Evolutionary conservation across 2,888 invertebrate species (phyloP).

Genomic region (Chaetogeoica ovagalla): DNA sequence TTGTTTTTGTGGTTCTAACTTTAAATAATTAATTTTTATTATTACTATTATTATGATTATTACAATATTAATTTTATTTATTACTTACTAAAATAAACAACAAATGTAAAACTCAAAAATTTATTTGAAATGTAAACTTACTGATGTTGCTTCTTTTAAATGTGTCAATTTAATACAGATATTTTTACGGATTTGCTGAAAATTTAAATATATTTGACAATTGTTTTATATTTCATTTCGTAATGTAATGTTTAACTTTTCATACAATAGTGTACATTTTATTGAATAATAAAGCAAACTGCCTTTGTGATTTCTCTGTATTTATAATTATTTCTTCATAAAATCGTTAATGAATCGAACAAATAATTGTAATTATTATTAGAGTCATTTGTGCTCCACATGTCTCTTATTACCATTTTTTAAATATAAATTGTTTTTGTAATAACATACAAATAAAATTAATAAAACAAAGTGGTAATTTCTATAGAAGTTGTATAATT

Average conservation of each 20-base stretch:
- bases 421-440: too few species aligned
- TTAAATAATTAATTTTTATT: conserved; percentile 10
- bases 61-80: conserved; percentile 33
- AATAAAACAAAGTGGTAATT: too few species aligned
- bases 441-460: too few species aligned
- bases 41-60: conserved; percentile 29
- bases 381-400: too few species aligned
- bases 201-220: conserved; percentile 32
- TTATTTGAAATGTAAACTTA: conserved; percentile 17
- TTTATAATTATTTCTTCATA: not conserved
- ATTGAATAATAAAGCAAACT: conserved; percentile 47
- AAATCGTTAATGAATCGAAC: too few species aligned
- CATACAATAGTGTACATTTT: conserved; percentile 39
- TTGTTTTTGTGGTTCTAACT: conserved; percentile 43
- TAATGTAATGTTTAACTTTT: conserved; percentile 34
- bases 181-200: conserved; percentile 36
- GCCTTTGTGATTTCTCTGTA: conserved; percentile 37
- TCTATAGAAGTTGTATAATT: too few species aligned
- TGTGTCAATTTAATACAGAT: conserved; percentile 50
- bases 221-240: conserved; percentile 45
- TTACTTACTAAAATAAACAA: conserved; percentile 35
- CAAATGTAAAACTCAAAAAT: conserved; percentile 9
- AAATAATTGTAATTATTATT: too few species aligned
- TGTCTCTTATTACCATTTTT: too few species aligned
- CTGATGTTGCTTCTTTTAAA: conserved; percentile 42